Evolutionary conservation across 2,797 vertebrate species (phyloP).

Genomic region (Phoebastria nigripes): DNA sequence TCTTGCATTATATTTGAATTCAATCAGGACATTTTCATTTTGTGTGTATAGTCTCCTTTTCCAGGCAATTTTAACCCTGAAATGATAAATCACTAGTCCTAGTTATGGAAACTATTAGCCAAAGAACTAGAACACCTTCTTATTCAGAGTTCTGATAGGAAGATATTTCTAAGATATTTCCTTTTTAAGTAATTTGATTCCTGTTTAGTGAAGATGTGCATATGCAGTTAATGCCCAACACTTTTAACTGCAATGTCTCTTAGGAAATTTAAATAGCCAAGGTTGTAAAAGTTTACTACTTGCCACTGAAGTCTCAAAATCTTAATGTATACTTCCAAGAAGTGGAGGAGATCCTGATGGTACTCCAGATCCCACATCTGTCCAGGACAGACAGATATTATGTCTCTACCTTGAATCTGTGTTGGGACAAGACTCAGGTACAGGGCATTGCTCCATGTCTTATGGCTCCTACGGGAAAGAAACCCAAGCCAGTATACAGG

Average conservation of each 20-base stretch:
- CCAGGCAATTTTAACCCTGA: neutral
- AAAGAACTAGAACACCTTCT: neutral
- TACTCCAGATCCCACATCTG: neutral
- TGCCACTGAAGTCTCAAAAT: neutral
- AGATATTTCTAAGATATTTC: neutral
- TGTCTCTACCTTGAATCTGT: neutral
- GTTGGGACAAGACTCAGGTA: neutral
- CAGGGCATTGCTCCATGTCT: fast-evolving
- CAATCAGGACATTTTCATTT: neutral
- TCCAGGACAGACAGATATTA: neutral
- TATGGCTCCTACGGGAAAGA: neutral
- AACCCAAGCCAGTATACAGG: neutral
- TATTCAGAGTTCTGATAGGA: neutral
- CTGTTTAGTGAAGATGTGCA: neutral
- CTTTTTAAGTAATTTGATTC: neutral
- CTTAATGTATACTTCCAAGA: neutral
- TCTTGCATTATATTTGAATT: conserved; percentile 65
- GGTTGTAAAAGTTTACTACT: fast-evolving
- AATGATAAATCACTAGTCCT: neutral
- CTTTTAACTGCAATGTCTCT: neutral
- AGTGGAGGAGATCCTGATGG: neutral
- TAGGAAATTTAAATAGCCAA: neutral
- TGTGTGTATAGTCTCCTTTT: neutral
- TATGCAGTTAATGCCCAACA: neutral
- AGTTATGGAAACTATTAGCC: neutral